Base-by-base conservation (phyloP, 2,888 invertebrate species). In the Pinctada fucata region DNA sequence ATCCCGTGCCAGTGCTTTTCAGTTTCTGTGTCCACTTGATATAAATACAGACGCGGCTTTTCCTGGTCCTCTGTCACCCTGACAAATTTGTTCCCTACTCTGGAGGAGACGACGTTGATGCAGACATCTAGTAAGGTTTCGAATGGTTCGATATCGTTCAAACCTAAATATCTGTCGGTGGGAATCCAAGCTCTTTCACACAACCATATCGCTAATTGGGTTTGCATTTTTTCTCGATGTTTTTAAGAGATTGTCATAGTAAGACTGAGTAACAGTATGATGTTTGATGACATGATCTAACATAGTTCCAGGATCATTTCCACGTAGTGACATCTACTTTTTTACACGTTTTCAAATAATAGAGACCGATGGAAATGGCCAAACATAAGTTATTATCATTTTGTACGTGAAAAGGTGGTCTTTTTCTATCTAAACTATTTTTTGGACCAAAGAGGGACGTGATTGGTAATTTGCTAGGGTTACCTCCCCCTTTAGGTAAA, bases 401-500 rank as follows among this genome's bases (percentile, higher is more conserved):
- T 51, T 73, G 51, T 45, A 79, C 64, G 16, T 73, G 51, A 8
- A 79, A 49, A 16, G 77, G 72, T 3, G 76, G 73, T 50, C 50
- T 70, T 73, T 79, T 79, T 58, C 58, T 65, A 8, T 50, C 67
- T 31, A 79, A 10, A 3, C 74, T 74, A 70, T 76, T 79, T 45
- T 71, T 13, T 1, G 78, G 51, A n/a, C 74, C 78, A 3, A 13
- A 67, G 10, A 78, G 68, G 45, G 49, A 67, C 2, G 69, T 64
- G 16, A 73, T 70, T 31, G 49, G 65, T 51, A 50, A 31, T 64
- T 51, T n/a, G 5, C 51, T 66, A 31, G 31, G 31, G 31, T 70
- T 70, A 2, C 47, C 66, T 45, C 79, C 75, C n/a, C 79, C 75
- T 65, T 70, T 71, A 2, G 31, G 31, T 31, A 31, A 31, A 31